These are phyloP conservation scores for Cyprinodon brontotheroides DNA, from an alignment of 2,113 vertebrate species.

Conservation along the genomic window DNA sequence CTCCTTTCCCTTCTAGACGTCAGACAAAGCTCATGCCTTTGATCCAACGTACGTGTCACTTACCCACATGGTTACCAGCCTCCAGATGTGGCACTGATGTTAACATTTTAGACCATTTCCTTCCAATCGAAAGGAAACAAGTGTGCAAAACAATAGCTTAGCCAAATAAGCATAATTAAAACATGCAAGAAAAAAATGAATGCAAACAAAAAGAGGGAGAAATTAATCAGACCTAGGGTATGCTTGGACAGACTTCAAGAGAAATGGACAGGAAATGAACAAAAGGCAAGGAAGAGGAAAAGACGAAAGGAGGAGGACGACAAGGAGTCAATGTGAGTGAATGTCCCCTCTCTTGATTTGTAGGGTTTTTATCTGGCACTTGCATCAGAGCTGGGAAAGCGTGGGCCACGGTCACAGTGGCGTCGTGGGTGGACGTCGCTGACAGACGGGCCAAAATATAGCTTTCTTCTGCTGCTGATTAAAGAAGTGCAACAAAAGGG, in stretches of 20 bases:
- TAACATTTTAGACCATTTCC: conserved; percentile 65
- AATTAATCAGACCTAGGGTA: conserved; percentile 73
- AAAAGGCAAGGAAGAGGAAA: conserved; percentile 69
- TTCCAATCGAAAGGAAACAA: conserved; percentile 64
- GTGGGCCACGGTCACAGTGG: conserved; percentile 62
- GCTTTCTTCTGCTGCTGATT: conserved; percentile 79
- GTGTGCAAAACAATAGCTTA: conserved; percentile 71
- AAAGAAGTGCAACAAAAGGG: conserved; percentile 73
- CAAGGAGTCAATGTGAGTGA: conserved; percentile 56
- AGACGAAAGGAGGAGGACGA: conserved; percentile 61
- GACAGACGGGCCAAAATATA: conserved; percentile 79
- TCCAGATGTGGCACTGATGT: conserved; percentile 50
- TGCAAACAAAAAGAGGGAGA: conserved; percentile 75
- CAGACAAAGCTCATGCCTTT: conserved; percentile 6
- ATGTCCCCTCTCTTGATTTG: conserved; percentile 62
- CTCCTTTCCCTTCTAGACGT: neutral
- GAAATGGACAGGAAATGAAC: conserved; percentile 74
- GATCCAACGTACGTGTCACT: conserved; percentile 25
- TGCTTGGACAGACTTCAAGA: conserved; percentile 59
- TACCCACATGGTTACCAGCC: conserved; percentile 38
- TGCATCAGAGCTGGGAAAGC: conserved; percentile 73
- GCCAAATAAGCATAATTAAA: conserved; percentile 75
- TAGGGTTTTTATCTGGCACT: conserved; percentile 65
- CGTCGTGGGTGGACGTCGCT: conserved; percentile 57
- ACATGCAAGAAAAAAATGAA: conserved; percentile 75